phyloP scores from a whole-genome alignment of 1,140 invertebrate species.

The Heliconius hewitsoni region DNA sequence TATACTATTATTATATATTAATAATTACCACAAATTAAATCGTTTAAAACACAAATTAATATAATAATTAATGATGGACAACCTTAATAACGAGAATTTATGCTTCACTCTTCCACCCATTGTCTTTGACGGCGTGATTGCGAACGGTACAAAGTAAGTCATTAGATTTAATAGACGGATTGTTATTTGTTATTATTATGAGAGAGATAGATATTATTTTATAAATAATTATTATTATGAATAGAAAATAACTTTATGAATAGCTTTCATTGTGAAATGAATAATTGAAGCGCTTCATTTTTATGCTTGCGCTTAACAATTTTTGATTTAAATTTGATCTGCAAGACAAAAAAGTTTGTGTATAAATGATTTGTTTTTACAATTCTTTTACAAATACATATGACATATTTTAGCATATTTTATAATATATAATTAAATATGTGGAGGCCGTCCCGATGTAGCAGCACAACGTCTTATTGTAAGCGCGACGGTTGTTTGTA shows the following conservation, averaged over 20 bases:
- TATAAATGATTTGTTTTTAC: too few relatives aligned
- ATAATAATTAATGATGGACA: slow-evolving; percentile 7
- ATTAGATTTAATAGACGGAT: slow-evolving; percentile 26
- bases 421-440: too few relatives aligned
- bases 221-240: slow-evolving; percentile 3
- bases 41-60: background rate
- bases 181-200: slow-evolving; percentile 14
- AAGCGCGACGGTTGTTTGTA: too few relatives aligned
- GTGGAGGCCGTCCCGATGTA: too few relatives aligned
- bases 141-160: slow-evolving; percentile 28
- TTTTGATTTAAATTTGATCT: background rate
- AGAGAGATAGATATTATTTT: background rate
- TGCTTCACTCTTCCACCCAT: slow-evolving; percentile 23
- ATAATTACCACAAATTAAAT: background rate
- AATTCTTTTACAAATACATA: too few relatives aligned
- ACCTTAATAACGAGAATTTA: slow-evolving; percentile 23
- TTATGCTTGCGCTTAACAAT: background rate
- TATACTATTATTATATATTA: background rate
- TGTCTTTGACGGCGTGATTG: slow-evolving; percentile 30
- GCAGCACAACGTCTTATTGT: too few relatives aligned
- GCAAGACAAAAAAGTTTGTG: too few relatives aligned
- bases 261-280: background rate
- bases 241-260: background rate
- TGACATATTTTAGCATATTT: too few relatives aligned
- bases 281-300: background rate